Conservation (phyloP, 2,888 invertebrate species). For the Portevinia maculata region DNA sequence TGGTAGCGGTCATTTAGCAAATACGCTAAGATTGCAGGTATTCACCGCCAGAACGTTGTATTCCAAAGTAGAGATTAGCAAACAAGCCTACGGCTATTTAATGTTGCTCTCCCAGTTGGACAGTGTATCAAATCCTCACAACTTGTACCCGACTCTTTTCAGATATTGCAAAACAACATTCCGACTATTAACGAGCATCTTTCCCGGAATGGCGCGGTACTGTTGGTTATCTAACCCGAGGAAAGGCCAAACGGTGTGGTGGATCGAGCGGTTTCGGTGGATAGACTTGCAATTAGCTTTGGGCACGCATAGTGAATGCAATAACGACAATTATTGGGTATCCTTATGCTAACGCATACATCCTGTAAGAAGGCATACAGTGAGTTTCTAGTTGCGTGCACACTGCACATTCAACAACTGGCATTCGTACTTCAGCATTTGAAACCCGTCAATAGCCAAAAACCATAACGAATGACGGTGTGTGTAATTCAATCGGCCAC, state of each 20-base stretch:
- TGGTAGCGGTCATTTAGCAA: conserved; percentile 57
- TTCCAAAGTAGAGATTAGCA: conserved; percentile 40
- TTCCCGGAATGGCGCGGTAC: conserved; percentile 27
- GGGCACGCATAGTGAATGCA: conserved; percentile 40
- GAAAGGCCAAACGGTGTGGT: conserved; percentile 30
- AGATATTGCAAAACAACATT: conserved; percentile 61
- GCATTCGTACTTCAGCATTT: conserved; percentile 16
- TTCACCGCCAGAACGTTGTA: conserved; percentile 2
- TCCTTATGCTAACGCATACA: conserved; percentile 20
- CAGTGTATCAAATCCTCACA: conserved; percentile 18
- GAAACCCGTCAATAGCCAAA: conserved; percentile 30
- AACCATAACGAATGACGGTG: conserved; percentile 33
- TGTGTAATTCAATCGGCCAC: conserved; percentile 45
- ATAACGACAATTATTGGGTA: conserved; percentile 48
- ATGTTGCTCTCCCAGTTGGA: conserved; percentile 46
- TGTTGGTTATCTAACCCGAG: conserved; percentile 59
- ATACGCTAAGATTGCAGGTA: conserved; percentile 38
- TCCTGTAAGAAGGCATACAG: conserved; percentile 16
- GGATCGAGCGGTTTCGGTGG: conserved; percentile 21
- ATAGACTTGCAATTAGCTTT: conserved; percentile 60
- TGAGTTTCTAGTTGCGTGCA: conserved; percentile 52
- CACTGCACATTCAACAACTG: conserved; percentile 59
- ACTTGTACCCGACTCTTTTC: conserved; percentile 42
- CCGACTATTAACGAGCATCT: conserved; percentile 33
- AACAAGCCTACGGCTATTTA: conserved; percentile 38